Base-by-base conservation (phyloP, 1,140 invertebrate genomes). In the Ladona fulva region DNA sequence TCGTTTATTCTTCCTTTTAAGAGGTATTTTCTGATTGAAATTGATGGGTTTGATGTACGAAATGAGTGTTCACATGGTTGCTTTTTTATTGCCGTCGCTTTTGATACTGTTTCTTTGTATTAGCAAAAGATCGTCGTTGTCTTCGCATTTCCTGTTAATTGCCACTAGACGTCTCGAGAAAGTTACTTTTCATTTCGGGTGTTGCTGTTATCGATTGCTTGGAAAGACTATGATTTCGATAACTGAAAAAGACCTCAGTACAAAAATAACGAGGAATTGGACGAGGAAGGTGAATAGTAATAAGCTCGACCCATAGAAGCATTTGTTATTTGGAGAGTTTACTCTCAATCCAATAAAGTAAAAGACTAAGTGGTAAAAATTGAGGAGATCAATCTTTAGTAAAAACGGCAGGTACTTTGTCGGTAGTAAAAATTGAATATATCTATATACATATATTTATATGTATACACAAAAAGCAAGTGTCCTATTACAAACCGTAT, bases 381-480 rank as follows among this genome's bases (percentile, higher is more conserved):
- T 22, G 52, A 66, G n/a, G 52, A 66, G 52, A 66, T 66, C 52
- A 22, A 66, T 66, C 52, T 19, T 66, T 66, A 66, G 52, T 66
- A 12, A 66, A 66, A 66, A 66, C n/a, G 52, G 52, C 52, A 66
- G n/a, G 52, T 66, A 66, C 52, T 66, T 66, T 66, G 52, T 66
- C 52, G 52, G 52, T 66, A 66, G 52, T 66, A 22, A 66, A 66
- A 66, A 66, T 16, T 66, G 52, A 66, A 66, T 66, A 66, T 66
- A 66, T 66, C 52, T 66, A 66, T 66, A 66, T 66, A 66, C 52
- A 66, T 66, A 66, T 66, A 66, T 19, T 19, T 66, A 66, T 66
- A 66, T 66, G 52, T 66, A 66, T 66, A 66, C 52, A 66, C 52
- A 66, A 66, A 66, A 66, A 66, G 52, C 52, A 66, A 66, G 52